phyloP scores from a whole-genome alignment of 2,113 vertebrate genomes.

The Megalops atlanticus region DNA sequence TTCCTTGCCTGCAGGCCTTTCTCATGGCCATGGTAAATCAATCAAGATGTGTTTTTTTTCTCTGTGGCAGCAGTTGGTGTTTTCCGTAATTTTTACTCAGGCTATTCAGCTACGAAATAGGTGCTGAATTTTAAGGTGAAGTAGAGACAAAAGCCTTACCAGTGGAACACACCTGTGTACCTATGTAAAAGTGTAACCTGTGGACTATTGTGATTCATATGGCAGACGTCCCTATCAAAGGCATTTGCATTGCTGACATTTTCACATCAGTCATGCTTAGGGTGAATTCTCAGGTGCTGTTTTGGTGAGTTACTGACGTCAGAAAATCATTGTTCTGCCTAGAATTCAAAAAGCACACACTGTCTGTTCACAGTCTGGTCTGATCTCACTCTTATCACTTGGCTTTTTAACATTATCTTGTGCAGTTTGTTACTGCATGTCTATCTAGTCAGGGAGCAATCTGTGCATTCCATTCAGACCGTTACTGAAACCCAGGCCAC shows the following conservation, averaged over 20 bases:
- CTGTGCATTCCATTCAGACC: no score
- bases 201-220: background rate
- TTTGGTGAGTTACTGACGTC: no score
- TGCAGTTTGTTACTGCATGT: no score
- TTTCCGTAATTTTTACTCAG: background rate
- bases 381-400: no score
- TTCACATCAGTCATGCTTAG: no score
- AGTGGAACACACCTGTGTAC: background rate
- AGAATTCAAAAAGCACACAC: no score
- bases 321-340: background rate
- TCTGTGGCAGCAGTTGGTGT: background rate
- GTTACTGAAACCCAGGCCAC: background rate
- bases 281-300: no score
- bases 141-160: background rate
- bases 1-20: constrained; percentile 41
- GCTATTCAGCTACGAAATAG: background rate
- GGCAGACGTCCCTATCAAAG: no score
- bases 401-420: background rate
- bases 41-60: constrained; percentile 14
- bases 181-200: background rate
- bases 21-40: constrained; percentile 45
- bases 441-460: background rate
- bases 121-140: background rate
- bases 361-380: no score
- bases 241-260: no score